Conservation (phyloP, 1,140 invertebrate genomes). For the Orussus abietinus region DNA sequence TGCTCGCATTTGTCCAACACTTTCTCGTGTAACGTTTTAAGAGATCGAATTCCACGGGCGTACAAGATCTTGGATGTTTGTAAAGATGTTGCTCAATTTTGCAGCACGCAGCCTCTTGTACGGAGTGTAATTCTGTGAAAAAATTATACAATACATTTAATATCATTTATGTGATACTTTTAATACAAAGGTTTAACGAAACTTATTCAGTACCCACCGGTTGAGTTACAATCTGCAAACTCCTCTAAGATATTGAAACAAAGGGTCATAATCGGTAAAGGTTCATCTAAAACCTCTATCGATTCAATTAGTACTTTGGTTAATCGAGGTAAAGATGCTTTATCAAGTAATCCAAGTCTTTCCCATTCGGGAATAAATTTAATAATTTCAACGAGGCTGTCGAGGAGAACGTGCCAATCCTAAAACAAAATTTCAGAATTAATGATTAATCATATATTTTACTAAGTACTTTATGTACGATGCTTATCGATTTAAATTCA, state of each 20-base stretch:
- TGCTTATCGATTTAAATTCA: no score
- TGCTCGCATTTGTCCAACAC: slow-evolving; percentile 28
- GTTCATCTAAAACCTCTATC: background rate
- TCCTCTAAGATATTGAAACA: slow-evolving; percentile 32
- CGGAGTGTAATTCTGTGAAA: slow-evolving; percentile 14
- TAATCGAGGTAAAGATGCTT: slow-evolving; percentile 15
- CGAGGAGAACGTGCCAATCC: slow-evolving; percentile 21
- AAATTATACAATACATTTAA: background rate
- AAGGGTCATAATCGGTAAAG: slow-evolving; percentile 18
- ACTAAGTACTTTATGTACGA: no score
- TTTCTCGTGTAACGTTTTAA: slow-evolving; percentile 31
- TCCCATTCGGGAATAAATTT: slow-evolving; percentile 29
- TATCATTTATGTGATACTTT: no score
- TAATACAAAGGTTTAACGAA: no score
- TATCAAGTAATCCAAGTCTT: slow-evolving; percentile 11
- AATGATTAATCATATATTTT: background rate
- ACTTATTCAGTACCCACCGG: slow-evolving; percentile 25
- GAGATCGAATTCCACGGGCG: slow-evolving; percentile 17
- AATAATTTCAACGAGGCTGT: slow-evolving; percentile 25
- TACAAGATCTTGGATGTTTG: slow-evolving; percentile 26
- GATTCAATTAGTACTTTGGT: slow-evolving; percentile 6
- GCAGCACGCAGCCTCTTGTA: slow-evolving; percentile 21
- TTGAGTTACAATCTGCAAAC: slow-evolving; percentile 17
- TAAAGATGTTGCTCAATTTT: slow-evolving; percentile 36
- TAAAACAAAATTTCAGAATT: slow-evolving; percentile 13